These are phyloP conservation scores for Miltochrista miniata DNA, from an alignment of 2,888 invertebrate genomes.

Conservation along the genomic window DNA sequence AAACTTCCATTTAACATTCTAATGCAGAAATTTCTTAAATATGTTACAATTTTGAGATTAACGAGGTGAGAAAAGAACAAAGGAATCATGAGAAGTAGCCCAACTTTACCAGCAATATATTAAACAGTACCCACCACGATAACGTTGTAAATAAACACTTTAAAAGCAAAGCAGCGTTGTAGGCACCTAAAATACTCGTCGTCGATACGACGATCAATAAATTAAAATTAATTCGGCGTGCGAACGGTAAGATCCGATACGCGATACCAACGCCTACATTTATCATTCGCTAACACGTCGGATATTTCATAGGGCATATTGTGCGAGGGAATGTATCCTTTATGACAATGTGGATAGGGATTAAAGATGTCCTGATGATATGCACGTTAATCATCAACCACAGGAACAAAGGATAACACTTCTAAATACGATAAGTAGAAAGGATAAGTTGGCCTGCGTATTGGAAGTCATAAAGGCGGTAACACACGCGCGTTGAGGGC, in stretches of 20 bases:
- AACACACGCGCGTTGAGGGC: slow-evolving; percentile 53
- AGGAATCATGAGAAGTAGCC: slow-evolving; percentile 32
- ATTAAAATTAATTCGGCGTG: slow-evolving; percentile 84
- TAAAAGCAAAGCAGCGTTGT: slow-evolving; percentile 67
- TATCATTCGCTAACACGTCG: slow-evolving; percentile 83
- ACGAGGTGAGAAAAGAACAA: slow-evolving; percentile 25
- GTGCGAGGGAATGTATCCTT: slow-evolving; percentile 64
- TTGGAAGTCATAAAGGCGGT: slow-evolving; percentile 56
- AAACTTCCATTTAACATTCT: slow-evolving; percentile 14
- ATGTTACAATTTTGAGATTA: slow-evolving; percentile 22
- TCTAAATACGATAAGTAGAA: slow-evolving; percentile 74
- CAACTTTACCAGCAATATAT: slow-evolving; percentile 39
- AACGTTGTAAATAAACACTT: slow-evolving; percentile 62
- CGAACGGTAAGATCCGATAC: slow-evolving; percentile 83
- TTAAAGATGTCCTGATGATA: slow-evolving; percentile 55
- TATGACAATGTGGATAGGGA: slow-evolving; percentile 61
- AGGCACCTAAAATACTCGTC: slow-evolving; percentile 79
- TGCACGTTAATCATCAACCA: slow-evolving; percentile 67
- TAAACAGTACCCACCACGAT: slow-evolving; percentile 44
- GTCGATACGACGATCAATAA: slow-evolving; percentile 82
- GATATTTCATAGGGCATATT: slow-evolving; percentile 74
- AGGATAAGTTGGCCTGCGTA: slow-evolving; percentile 70
- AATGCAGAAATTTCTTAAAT: slow-evolving; percentile 19
- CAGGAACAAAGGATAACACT: slow-evolving; percentile 75
- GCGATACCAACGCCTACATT: slow-evolving; percentile 83